A percentile compares a stretch with the other conserved stretches of the same genome.
phyloP scores from a whole-genome alignment of 2,113 vertebrate species.

The Tachuris rubrigastra region DNA sequence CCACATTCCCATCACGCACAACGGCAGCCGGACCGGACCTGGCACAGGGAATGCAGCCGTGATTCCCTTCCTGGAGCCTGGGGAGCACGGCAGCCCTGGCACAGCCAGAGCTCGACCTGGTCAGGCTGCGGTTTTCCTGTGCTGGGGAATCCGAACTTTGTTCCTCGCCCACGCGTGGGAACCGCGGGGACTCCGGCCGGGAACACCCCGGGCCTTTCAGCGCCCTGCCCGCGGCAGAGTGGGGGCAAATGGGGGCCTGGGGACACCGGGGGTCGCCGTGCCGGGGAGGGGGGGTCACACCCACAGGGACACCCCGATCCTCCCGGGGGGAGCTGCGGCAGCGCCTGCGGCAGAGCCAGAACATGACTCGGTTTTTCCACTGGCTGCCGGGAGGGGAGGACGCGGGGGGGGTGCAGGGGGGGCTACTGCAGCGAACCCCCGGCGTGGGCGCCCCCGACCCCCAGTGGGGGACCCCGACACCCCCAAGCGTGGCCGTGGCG shows the following conservation, averaged over 20 bases:
- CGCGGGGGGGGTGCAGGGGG: too few species aligned
- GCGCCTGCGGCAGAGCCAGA: neutral
- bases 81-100: neutral
- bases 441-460: fast-evolving
- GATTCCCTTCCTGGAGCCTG: neutral
- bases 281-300: neutral
- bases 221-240: fast-evolving
- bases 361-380: constrained; percentile 6
- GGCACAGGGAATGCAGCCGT: neutral
- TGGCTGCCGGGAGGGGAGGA: neutral
- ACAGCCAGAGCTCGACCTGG: neutral
- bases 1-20: neutral
- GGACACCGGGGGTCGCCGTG: neutral
- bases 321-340: neutral
- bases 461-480: fast-evolving
- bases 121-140: constrained; percentile 1
- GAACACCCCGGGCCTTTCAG: neutral
- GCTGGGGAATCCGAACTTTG: neutral
- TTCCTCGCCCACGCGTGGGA: neutral
- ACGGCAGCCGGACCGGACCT: fast-evolving
- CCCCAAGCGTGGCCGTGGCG: neutral
- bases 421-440: neutral
- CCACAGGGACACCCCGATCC: neutral
- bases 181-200: neutral
- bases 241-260: neutral